Evolutionary conservation across 2,113 vertebrate species (phyloP).

Genomic region (Centropus bengalensis): DNA sequence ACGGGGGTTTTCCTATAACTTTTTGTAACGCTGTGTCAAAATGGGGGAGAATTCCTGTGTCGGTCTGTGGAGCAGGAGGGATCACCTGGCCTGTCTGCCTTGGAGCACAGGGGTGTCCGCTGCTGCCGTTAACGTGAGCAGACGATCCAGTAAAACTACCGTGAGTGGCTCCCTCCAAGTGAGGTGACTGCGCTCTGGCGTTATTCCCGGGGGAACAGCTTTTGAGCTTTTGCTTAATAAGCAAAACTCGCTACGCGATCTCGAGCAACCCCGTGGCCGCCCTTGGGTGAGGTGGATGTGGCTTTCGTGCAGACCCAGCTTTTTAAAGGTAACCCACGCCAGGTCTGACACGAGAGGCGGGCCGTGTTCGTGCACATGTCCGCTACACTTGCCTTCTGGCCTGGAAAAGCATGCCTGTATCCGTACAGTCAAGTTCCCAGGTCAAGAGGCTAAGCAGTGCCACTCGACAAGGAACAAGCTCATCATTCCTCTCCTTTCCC

Average conservation of each 20-base stretch:
- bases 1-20: too few relatives aligned
- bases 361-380: rapidly evolving
- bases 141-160: background rate
- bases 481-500: background rate
- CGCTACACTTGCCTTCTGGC: background rate
- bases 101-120: background rate
- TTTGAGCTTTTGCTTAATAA: background rate
- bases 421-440: background rate
- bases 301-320: rapidly evolving
- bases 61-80: background rate
- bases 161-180: rapidly evolving
- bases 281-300: background rate
- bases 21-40: too few relatives aligned
- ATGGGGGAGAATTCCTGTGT: background rate
- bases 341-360: background rate
- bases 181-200: background rate
- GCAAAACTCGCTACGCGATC: background rate
- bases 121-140: rapidly evolving
- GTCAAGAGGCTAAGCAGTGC: background rate
- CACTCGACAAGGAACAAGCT: background rate
- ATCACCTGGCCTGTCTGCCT: background rate
- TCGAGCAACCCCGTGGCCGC: background rate
- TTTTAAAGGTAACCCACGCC: background rate
- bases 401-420: background rate
- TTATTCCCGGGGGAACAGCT: background rate